Percentiles rank a stretch among this genome's conserved stretches.
phyloP scores from a whole-genome alignment of 1,140 invertebrate species.

The Aplysia californica region DNA sequence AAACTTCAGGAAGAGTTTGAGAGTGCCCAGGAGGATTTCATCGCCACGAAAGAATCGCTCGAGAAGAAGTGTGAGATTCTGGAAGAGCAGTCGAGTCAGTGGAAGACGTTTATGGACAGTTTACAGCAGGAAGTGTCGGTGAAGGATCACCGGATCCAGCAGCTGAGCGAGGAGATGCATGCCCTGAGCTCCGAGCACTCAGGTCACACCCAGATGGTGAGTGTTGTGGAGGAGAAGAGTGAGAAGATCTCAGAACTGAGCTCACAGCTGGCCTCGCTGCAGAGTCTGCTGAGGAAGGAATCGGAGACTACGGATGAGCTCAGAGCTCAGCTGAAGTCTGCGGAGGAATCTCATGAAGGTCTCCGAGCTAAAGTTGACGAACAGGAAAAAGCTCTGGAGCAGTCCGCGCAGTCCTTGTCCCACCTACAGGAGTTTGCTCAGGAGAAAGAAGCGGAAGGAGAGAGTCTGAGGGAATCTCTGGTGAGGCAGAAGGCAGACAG shows the following conservation, averaged over 20 bases:
- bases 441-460: slow-evolving; percentile 10
- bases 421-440: background rate
- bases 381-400: background rate
- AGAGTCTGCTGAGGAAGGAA: background rate
- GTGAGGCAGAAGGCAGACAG: background rate
- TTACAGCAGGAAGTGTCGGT: slow-evolving; percentile 3
- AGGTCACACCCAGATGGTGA: background rate
- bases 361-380: slow-evolving; percentile 7
- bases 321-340: background rate
- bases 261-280: slow-evolving; percentile 1
- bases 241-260: background rate
- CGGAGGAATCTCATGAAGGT: background rate
- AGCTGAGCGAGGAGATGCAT: slow-evolving; percentile 2
- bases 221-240: slow-evolving; percentile 20
- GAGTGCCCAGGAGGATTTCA: background rate
- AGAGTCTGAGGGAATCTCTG: slow-evolving; percentile 2
- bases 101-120: slow-evolving; percentile 19
- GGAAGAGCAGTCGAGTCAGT: slow-evolving; percentile 5
- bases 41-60: background rate
- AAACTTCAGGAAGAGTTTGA: slow-evolving; percentile 18
- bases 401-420: background rate
- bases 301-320: slow-evolving; percentile 10
- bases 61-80: slow-evolving; percentile 15
- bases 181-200: background rate
- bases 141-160: slow-evolving; percentile 1